Conservation (phyloP, 2,797 vertebrate genomes). For the Phalloptychus januarius region DNA sequence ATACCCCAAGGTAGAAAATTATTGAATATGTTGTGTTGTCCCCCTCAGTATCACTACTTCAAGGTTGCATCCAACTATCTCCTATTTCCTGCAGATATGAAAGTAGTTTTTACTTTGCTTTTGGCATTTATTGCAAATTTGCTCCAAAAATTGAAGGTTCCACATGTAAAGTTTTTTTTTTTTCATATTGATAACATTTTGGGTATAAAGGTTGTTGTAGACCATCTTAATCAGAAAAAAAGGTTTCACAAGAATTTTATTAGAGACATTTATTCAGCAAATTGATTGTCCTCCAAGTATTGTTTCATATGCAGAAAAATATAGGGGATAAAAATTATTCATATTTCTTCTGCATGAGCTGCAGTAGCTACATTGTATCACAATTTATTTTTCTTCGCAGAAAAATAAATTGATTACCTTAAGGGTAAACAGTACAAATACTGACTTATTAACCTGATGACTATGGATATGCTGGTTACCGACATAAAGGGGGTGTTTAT, state of each 20-base stretch:
- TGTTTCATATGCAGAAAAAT: background rate
- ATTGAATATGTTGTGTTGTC: background rate
- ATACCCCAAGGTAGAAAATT: background rate
- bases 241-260: background rate
- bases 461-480: background rate
- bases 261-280: background rate
- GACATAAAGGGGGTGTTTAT: background rate
- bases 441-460: background rate
- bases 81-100: background rate
- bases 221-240: background rate
- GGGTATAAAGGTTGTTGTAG: background rate
- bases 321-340: background rate
- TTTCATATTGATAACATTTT: background rate
- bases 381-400: background rate
- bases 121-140: background rate
- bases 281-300: background rate
- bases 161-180: background rate
- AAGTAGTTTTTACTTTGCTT: background rate
- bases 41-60: background rate
- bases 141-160: background rate
- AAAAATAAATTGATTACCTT: too few species aligned
- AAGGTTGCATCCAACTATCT: background rate
- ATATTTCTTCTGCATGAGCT: background rate
- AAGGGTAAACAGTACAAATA: background rate
- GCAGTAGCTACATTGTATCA: background rate